Conservation (phyloP, 2,113 vertebrate species). For the Cephalopterus ornatus region DNA sequence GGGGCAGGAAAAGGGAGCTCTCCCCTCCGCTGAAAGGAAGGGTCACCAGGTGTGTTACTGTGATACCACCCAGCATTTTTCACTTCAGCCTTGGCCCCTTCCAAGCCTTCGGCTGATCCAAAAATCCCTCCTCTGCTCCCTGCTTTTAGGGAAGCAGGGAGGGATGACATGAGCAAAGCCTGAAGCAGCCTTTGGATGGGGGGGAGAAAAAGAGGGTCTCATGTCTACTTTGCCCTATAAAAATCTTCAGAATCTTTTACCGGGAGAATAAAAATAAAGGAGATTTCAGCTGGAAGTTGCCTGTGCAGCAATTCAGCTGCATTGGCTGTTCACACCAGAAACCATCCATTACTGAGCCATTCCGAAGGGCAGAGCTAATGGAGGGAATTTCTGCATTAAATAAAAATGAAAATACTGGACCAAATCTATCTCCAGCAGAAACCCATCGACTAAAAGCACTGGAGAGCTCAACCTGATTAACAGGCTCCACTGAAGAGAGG, state of each 20-base stretch:
- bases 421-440: background rate
- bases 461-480: background rate
- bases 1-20: background rate
- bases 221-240: background rate
- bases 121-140: background rate
- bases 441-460: background rate
- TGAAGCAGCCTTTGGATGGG: background rate
- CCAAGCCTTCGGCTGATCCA: background rate
- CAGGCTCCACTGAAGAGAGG: background rate
- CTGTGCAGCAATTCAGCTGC: background rate
- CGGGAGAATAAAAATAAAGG: background rate
- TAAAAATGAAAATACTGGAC: background rate
- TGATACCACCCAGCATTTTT: background rate
- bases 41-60: background rate
- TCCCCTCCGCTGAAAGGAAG: background rate
- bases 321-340: background rate
- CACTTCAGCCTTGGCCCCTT: background rate
- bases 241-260: background rate
- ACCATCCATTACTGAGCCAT: background rate
- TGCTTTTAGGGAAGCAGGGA: background rate
- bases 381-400: background rate
- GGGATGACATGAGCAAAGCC: accelerated
- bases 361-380: background rate
- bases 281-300: background rate
- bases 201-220: background rate